Evolutionary conservation across 2,797 vertebrate species (phyloP).

Genomic region (Cynodonichthys magdalenae): DNA sequence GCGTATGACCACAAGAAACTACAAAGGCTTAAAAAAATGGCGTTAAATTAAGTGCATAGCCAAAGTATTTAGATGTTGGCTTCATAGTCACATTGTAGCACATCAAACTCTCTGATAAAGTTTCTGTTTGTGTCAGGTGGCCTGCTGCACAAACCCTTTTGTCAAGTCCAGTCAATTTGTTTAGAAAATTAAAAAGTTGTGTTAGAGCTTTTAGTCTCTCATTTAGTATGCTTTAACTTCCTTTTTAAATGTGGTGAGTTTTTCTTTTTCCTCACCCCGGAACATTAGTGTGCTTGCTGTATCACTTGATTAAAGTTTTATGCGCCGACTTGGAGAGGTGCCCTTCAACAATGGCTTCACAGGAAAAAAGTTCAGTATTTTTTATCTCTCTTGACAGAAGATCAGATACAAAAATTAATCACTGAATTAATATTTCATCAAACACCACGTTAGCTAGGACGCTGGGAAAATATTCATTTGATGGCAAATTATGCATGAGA

Average conservation of each 20-base stretch:
- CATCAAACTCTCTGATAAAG: constrained; percentile 45
- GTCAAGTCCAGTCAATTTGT: constrained; percentile 37
- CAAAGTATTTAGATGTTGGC: constrained; percentile 20
- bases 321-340: constrained; percentile 64
- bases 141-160: constrained; percentile 34
- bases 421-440: constrained; percentile 79
- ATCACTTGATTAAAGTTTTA: constrained; percentile 66
- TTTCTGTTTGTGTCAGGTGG: constrained; percentile 30
- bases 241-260: constrained; percentile 46
- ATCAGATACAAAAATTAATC: constrained; percentile 77
- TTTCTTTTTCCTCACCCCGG: constrained; percentile 42
- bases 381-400: constrained; percentile 69
- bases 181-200: constrained; percentile 49
- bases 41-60: background rate
- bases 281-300: constrained; percentile 43
- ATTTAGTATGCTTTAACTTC: constrained; percentile 48
- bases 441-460: constrained; percentile 67
- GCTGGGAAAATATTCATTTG: constrained; percentile 73
- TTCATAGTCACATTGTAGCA: constrained; percentile 54
- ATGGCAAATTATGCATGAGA: constrained; percentile 76
- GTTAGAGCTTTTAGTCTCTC: constrained; percentile 61
- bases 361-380: constrained; percentile 39
- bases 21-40: background rate
- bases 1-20: background rate
- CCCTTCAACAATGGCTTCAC: constrained; percentile 69